These are phyloP conservation scores for Amphipyra berbera DNA, from an alignment of 2,888 invertebrate species.

Conservation along the genomic window DNA sequence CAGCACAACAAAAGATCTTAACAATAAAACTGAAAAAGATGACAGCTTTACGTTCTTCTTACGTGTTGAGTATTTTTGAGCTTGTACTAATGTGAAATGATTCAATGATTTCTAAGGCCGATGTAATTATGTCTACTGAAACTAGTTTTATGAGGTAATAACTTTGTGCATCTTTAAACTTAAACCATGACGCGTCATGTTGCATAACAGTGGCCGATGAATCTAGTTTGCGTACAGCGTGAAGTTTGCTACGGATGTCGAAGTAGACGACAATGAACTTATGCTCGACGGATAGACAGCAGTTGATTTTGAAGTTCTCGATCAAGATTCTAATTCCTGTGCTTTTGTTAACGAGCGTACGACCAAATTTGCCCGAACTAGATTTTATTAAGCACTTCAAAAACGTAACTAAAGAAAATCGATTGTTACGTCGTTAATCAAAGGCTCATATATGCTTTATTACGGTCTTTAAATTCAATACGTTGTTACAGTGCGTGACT, in stretches of 20 bases:
- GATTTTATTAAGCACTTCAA: conserved; percentile 8
- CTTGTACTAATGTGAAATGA: not conserved
- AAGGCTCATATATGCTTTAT: conserved; percentile 18
- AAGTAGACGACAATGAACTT: not conserved
- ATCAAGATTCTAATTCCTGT: no score
- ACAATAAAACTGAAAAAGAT: not conserved
- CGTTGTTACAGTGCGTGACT: conserved; percentile 5
- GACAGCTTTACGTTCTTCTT: not conserved
- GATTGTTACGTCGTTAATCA: conserved; percentile 14
- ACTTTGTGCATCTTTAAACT: not conserved
- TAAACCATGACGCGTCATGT: not conserved
- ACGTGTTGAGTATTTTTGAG: not conserved
- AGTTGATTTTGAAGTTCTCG: not conserved
- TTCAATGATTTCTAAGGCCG: not conserved
- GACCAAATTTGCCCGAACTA: not conserved
- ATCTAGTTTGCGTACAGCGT: not conserved
- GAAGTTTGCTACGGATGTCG: no score
- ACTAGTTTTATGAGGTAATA: not conserved
- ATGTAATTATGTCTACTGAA: not conserved
- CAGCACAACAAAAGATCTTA: conserved; percentile 1
- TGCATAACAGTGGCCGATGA: not conserved
- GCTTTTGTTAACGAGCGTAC: no score
- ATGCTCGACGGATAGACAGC: not conserved
- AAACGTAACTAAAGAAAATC: conserved; percentile 4
- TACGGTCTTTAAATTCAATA: conserved; percentile 28